Evolutionary conservation across 2,888 invertebrate genomes (phyloP).

Genomic region (Chesias legatella): DNA sequence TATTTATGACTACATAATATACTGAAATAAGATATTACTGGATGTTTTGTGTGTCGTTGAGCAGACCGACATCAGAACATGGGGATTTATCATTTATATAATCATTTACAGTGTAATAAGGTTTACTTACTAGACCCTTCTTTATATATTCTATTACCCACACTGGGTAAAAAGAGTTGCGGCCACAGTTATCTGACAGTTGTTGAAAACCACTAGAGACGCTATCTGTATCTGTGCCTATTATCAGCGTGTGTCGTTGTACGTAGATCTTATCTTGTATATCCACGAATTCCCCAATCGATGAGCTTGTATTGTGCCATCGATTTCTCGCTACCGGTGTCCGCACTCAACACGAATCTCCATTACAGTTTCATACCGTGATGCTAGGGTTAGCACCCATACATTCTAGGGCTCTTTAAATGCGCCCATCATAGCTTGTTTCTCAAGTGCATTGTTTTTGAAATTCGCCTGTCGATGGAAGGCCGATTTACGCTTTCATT

Average conservation of each 20-base stretch:
- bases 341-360: neutral
- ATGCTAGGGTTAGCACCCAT: neutral
- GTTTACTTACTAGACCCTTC: no score
- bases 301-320: conserved; percentile 23
- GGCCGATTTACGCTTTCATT: no score
- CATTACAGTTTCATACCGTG: neutral
- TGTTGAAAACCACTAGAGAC: conserved; percentile 29
- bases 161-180: no score
- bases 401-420: no score
- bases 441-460: neutral
- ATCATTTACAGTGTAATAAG: no score
- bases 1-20: no score
- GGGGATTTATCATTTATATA: no score
- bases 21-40: no score
- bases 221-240: conserved; percentile 33
- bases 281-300: conserved; percentile 32
- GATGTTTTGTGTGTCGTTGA: no score
- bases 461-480: neutral
- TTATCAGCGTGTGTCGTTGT: conserved; percentile 49
- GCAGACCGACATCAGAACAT: no score
- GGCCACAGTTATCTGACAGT: conserved; percentile 8
- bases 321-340: conserved; percentile 17
- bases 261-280: conserved; percentile 47
- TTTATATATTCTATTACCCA: no score
- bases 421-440: no score